Evolutionary conservation across 2,113 vertebrate genomes (phyloP), one percentile per base, ranked within the genome.

Genomic region (Crotalus helleri): DNA sequence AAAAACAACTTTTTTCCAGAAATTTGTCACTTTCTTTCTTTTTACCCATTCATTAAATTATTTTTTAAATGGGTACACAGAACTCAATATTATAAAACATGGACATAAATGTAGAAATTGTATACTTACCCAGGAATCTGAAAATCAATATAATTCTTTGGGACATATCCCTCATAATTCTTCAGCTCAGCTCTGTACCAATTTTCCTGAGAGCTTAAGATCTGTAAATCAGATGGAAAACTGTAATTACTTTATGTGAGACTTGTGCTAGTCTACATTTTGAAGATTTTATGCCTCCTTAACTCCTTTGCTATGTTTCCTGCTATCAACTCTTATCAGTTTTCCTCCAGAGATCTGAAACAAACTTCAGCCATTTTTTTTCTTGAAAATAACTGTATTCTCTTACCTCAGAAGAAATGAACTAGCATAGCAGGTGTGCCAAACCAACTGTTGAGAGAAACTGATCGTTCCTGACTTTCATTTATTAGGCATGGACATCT

Each of bases 171-270:
- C 95, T 99, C 98, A 17, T 97, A 97, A 92, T 98, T 98, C 4
- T 98, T 96, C 61, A 99, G 97, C 97, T 99, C 99, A 0, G 99
- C 99, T 93, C 98, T 99, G 91, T 97, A 98, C 99, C 99, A 99
- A 0, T 99, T 98, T 13, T 98, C 98, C 54, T 99, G 97, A 39
- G 96, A 96, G 88, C 98, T 98, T 93, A 99, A 95, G 93, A 99
- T 97, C 99, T 99, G 94, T n/a, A 89, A 8, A 24, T 58, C 23
- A 93, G 81, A 97, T 89, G 95, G 44, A 29, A 90, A 90, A 92
- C 81, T 49, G 95, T 29, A 89, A 5, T 54, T 90, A 29, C 5
- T 53, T 90, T 23, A 87, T 55, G 57, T 49, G 24, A 26, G 26
- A 4, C 24, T 86, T 86, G 29, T 86, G 9, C 54, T 49, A 46